A percentile compares a stretch with the other conserved stretches of the same genome.
These are phyloP conservation scores for Agrotis exclamationis DNA, from an alignment of 2,888 invertebrate genomes.

Conservation along the genomic window DNA sequence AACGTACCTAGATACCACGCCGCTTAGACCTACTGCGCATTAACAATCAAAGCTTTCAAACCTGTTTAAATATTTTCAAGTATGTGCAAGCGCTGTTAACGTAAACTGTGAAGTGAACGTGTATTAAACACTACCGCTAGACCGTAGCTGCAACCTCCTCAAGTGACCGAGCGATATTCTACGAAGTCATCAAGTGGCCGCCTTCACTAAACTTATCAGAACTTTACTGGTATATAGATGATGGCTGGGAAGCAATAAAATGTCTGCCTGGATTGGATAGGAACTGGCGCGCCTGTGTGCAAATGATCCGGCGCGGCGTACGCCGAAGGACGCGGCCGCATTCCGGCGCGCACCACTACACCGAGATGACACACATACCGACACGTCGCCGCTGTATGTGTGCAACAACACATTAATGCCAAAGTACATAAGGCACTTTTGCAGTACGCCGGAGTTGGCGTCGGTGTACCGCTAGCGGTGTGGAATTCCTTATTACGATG, in stretches of 20 bases:
- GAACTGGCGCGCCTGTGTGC: slow-evolving; percentile 85
- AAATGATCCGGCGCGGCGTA: slow-evolving; percentile 87
- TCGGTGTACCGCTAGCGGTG: slow-evolving; percentile 78
- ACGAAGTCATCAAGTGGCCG: slow-evolving; percentile 60
- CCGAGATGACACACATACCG: slow-evolving; percentile 86
- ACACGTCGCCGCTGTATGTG: slow-evolving; percentile 78
- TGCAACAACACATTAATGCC: slow-evolving; percentile 77
- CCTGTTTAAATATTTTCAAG: slow-evolving; percentile 58
- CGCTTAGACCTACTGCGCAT: slow-evolving; percentile 26
- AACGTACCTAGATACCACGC: slow-evolving; percentile 20
- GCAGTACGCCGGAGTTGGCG: slow-evolving; percentile 74
- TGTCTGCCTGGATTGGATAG: slow-evolving; percentile 76
- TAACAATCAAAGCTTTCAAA: slow-evolving; percentile 60
- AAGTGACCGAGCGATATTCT: slow-evolving; percentile 57
- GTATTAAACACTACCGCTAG: slow-evolving; percentile 53
- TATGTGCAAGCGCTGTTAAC: slow-evolving; percentile 53
- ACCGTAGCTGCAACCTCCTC: slow-evolving; percentile 57
- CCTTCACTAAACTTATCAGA: slow-evolving; percentile 56
- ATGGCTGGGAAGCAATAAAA: slow-evolving; percentile 87
- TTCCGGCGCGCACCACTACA: slow-evolving; percentile 86
- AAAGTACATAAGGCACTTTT: slow-evolving; percentile 82
- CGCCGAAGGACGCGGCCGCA: slow-evolving; percentile 90
- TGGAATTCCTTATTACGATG: slow-evolving; percentile 83
- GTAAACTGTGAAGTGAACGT: slow-evolving; percentile 60
- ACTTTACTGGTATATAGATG: slow-evolving; percentile 72